These are phyloP conservation scores for Exocentrus adspersus DNA, from an alignment of 2,888 invertebrate genomes.

Conservation along the genomic window DNA sequence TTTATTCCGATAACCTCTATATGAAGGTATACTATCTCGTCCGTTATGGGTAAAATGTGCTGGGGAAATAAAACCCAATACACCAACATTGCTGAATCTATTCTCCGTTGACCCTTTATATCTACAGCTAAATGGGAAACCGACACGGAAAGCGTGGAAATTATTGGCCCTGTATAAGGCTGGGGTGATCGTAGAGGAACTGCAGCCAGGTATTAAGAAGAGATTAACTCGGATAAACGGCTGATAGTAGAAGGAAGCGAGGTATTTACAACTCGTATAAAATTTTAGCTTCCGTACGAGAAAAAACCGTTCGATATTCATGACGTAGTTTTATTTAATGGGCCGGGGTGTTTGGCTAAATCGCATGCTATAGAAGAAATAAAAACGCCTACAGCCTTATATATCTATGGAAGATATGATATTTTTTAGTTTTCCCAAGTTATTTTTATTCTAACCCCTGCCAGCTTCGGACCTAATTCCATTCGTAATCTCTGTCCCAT, in stretches of 20 bases:
- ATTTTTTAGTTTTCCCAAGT: no score
- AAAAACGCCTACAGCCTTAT: no score
- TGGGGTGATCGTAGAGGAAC: neutral
- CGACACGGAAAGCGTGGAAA: neutral
- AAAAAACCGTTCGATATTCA: slow-evolving; percentile 1
- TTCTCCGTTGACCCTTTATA: neutral
- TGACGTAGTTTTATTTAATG: neutral
- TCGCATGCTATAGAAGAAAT: neutral
- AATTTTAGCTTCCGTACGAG: neutral
- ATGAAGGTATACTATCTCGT: no score
- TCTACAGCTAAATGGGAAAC: neutral
- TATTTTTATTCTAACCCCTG: no score
- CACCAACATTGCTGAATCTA: neutral
- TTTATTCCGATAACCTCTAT: no score
- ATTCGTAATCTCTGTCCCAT: slow-evolving; percentile 7
- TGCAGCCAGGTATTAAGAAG: slow-evolving; percentile 3
- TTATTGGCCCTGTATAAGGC: neutral
- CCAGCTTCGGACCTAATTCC: slow-evolving; percentile 17
- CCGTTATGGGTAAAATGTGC: no score
- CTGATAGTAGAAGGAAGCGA: neutral
- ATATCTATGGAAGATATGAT: no score
- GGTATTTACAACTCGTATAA: slow-evolving; percentile 1
- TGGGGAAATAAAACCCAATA: neutral
- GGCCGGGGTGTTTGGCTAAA: neutral
- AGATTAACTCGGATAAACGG: neutral